phyloP scores from a whole-genome alignment of 2,797 vertebrate genomes.

The Mormyrus hasselquistii region DNA sequence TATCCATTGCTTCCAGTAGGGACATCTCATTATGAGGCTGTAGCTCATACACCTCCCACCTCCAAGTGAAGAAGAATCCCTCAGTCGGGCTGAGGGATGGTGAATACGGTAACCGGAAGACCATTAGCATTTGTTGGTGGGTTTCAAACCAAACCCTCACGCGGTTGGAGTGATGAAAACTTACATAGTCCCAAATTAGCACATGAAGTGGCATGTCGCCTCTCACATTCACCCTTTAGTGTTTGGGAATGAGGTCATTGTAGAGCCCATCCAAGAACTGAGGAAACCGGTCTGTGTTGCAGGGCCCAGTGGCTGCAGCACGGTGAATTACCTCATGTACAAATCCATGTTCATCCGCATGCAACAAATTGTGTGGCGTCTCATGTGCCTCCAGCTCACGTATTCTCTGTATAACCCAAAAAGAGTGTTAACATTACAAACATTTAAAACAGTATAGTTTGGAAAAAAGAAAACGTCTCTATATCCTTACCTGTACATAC shows the following conservation, averaged over 20 bases:
- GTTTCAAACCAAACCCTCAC: neutral
- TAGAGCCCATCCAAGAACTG: neutral
- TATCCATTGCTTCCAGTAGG: neutral
- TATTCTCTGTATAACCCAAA: neutral
- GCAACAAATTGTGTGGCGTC: neutral
- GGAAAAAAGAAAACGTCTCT: neutral
- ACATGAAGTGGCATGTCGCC: neutral
- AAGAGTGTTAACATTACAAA: neutral
- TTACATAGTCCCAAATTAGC: neutral
- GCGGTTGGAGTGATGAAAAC: neutral
- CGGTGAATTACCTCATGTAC: neutral
- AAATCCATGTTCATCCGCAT: neutral
- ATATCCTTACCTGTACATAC: neutral
- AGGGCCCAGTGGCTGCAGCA: neutral
- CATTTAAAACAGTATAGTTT: neutral
- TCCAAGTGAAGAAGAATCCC: neutral
- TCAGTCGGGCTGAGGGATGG: neutral
- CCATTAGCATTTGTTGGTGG: neutral
- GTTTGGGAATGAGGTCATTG: neutral
- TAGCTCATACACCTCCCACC: neutral
- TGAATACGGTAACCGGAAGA: neutral
- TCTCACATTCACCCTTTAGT: neutral
- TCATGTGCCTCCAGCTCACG: neutral
- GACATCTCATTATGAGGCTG: neutral
- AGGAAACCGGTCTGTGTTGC: neutral